These are phyloP conservation scores for Triplophysa siluroides DNA, from an alignment of 2,113 vertebrate species.

Conservation along the genomic window DNA sequence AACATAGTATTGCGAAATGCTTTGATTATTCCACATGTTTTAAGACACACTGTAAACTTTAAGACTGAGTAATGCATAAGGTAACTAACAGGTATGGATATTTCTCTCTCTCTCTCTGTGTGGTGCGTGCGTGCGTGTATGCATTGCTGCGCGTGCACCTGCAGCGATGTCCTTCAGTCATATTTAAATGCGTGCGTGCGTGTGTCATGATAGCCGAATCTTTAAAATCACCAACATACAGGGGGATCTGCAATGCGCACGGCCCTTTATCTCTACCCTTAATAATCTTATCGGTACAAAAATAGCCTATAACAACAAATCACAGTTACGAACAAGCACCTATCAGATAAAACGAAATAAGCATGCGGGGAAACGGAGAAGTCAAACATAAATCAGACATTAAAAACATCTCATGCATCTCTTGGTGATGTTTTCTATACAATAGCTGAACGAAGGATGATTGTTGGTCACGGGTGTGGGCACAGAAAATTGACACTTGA, in stretches of 20 bases:
- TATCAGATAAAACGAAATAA: neutral
- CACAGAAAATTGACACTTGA: constrained; percentile 22
- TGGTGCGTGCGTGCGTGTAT: constrained; percentile 1
- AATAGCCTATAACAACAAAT: neutral
- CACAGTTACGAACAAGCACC: neutral
- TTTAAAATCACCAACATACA: constrained; percentile 59
- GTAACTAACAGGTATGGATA: neutral
- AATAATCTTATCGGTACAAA: neutral
- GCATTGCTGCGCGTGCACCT: constrained; percentile 47
- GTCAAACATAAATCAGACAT: neutral
- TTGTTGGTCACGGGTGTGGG: constrained; percentile 44
- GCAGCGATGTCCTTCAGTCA: constrained; percentile 33
- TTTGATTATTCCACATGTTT: too few relatives aligned
- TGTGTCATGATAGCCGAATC: constrained; percentile 47
- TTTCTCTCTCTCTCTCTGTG: neutral
- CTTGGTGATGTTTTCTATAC: neutral
- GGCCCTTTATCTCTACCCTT: neutral
- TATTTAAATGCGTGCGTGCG: constrained; percentile 23
- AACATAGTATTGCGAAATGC: too few relatives aligned
- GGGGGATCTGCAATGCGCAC: constrained; percentile 87
- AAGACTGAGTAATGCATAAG: neutral
- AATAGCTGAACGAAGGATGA: neutral
- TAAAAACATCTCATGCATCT: too few relatives aligned
- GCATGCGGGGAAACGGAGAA: neutral
- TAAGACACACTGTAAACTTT: too few relatives aligned